Conservation (phyloP, 1,140 invertebrate genomes). For the Apis florea region DNA sequence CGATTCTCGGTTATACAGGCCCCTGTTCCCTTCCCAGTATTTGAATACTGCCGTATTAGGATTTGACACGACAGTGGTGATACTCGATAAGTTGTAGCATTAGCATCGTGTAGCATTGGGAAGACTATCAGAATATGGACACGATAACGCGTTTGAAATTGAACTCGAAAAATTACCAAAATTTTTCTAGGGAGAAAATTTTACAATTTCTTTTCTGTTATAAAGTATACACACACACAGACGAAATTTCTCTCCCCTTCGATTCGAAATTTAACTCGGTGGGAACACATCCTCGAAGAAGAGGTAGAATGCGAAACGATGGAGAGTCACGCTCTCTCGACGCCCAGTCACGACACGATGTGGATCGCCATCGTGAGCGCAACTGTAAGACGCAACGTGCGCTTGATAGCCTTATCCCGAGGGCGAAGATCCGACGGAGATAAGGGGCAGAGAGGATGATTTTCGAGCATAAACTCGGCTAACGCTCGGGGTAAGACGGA, state of each 20-base stretch:
- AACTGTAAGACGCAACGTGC: slow-evolving; percentile 72
- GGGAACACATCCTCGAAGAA: not conserved
- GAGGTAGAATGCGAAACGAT: too few species aligned
- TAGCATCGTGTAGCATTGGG: not conserved
- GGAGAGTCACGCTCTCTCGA: not conserved
- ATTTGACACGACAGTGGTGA: not conserved
- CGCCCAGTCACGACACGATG: slow-evolving; percentile 25
- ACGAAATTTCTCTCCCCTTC: too few species aligned
- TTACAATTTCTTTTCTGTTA: too few species aligned
- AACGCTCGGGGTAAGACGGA: not conserved
- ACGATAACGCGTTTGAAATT: too few species aligned
- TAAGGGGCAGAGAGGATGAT: slow-evolving; percentile 59
- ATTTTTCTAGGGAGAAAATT: too few species aligned
- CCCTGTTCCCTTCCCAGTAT: not conserved
- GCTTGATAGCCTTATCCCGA: slow-evolving; percentile 78
- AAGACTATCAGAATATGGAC: not conserved
- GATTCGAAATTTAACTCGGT: not conserved
- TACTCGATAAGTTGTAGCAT: not conserved
- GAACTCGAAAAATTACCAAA: too few species aligned
- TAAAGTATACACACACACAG: too few species aligned
- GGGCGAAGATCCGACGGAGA: slow-evolving; percentile 68
- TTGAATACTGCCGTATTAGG: slow-evolving; percentile 29
- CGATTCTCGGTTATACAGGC: slow-evolving; percentile 40
- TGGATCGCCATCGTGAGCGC: slow-evolving; percentile 34
- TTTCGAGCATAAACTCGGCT: slow-evolving; percentile 67